Percentiles rank a stretch among this genome's conserved stretches.
These are phyloP conservation scores for Neodontobutis hainanensis DNA, from an alignment of 2,113 vertebrate species.

Conservation along the genomic window DNA sequence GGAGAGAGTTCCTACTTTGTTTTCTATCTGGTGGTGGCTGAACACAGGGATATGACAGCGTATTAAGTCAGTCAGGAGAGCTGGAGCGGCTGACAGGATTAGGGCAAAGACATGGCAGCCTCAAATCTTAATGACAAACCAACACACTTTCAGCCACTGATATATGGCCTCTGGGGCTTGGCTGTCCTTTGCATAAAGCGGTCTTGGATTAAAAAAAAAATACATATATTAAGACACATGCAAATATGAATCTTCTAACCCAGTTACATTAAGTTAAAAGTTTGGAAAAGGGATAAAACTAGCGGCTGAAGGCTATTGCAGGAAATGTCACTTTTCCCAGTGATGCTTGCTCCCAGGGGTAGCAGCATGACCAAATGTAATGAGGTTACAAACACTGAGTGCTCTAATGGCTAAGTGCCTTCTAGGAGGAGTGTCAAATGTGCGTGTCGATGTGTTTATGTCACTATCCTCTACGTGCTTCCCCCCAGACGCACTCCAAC, in stretches of 20 bases:
- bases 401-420: constrained; percentile 45
- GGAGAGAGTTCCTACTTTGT: constrained; percentile 41
- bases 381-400: constrained; percentile 51
- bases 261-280: constrained; percentile 10
- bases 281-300: constrained; percentile 26
- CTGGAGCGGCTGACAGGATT: constrained; percentile 26
- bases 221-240: constrained; percentile 10
- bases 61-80: constrained; percentile 32
- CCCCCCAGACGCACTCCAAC: constrained; percentile 37
- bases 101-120: constrained; percentile 20
- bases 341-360: constrained; percentile 27
- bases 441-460: constrained; percentile 41
- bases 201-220: constrained; percentile 8
- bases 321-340: constrained; percentile 25
- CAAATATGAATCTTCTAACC: constrained; percentile 6
- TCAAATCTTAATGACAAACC: constrained; percentile 16
- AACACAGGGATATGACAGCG: constrained; percentile 34
- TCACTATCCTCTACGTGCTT: constrained; percentile 49
- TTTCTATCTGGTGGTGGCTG: constrained; percentile 7
- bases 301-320: constrained; percentile 12
- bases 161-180: constrained; percentile 10
- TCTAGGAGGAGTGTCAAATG: constrained; percentile 34
- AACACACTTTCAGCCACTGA: constrained; percentile 6
- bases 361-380: constrained; percentile 45
- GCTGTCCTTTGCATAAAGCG: constrained; percentile 29